Conservation (phyloP, 2,113 vertebrate species). For the Nothocercus julius region DNA sequence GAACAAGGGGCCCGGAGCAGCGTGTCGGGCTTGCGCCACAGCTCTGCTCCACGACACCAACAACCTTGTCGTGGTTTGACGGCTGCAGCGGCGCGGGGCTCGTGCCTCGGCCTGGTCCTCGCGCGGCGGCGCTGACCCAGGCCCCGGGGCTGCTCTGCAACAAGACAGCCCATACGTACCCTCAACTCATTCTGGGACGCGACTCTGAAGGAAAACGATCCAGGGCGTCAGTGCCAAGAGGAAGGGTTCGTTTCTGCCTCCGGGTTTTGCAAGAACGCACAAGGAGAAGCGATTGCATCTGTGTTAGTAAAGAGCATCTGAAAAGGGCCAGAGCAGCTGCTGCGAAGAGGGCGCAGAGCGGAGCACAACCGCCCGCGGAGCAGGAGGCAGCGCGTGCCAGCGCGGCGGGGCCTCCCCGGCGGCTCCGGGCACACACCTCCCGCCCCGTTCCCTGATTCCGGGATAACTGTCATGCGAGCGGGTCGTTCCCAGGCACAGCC, state of each 20-base stretch:
- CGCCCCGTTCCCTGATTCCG: background rate
- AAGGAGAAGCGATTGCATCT: background rate
- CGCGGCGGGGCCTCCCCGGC: no score
- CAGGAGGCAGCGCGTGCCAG: no score
- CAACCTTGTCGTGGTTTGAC: background rate
- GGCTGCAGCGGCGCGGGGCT: no score
- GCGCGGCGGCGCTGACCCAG: background rate
- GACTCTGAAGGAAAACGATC: background rate
- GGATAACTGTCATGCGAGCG: rapidly evolving
- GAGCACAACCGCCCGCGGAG: no score
- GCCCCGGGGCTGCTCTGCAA: background rate
- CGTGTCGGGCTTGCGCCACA: background rate
- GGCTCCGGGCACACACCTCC: background rate
- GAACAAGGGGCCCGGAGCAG: background rate
- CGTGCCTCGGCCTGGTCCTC: background rate
- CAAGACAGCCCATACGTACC: background rate
- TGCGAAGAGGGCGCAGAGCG: no score
- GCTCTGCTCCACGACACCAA: background rate
- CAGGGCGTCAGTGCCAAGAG: background rate
- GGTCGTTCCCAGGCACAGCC: background rate
- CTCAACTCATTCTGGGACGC: background rate
- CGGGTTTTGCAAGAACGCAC: background rate
- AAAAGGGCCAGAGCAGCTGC: background rate
- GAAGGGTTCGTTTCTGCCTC: background rate
- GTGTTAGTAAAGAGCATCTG: background rate